Conservation (phyloP, 1,140 invertebrate genomes). For the Reticulitermes speratus region DNA sequence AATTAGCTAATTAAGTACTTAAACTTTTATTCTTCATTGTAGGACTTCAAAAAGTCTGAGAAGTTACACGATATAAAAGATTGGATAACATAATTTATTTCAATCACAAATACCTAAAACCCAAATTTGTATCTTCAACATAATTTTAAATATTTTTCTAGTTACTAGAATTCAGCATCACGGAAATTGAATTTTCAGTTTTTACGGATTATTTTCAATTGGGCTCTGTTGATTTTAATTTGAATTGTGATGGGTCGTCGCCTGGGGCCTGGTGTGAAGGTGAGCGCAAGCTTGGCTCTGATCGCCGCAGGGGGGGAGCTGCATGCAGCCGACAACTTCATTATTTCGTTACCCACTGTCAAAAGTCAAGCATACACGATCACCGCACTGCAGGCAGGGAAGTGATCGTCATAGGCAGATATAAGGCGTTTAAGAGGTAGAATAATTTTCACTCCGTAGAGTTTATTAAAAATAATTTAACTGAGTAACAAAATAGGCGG, state of each 20-base stretch:
- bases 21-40: too few relatives aligned
- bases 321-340: constrained; percentile 13
- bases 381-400: too few relatives aligned
- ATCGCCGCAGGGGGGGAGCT: background rate
- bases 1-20: too few relatives aligned
- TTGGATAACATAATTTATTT: background rate
- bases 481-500: too few relatives aligned
- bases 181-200: constrained; percentile 12
- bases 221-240: constrained; percentile 16
- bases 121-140: background rate
- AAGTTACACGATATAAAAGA: too few relatives aligned
- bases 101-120: background rate
- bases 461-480: too few relatives aligned
- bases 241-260: constrained; percentile 9
- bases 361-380: background rate
- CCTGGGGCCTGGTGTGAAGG: background rate
- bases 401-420: too few relatives aligned
- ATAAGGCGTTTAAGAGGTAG: too few relatives aligned
- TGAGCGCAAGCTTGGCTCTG: background rate
- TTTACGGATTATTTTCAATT: constrained; percentile 4
- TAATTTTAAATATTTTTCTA: background rate
- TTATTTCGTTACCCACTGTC: background rate
- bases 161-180: background rate
- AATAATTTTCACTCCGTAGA: too few relatives aligned
- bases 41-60: too few relatives aligned